These are phyloP conservation scores for Ennomos quercinarius DNA, from an alignment of 2,888 invertebrate species.

Conservation along the genomic window DNA sequence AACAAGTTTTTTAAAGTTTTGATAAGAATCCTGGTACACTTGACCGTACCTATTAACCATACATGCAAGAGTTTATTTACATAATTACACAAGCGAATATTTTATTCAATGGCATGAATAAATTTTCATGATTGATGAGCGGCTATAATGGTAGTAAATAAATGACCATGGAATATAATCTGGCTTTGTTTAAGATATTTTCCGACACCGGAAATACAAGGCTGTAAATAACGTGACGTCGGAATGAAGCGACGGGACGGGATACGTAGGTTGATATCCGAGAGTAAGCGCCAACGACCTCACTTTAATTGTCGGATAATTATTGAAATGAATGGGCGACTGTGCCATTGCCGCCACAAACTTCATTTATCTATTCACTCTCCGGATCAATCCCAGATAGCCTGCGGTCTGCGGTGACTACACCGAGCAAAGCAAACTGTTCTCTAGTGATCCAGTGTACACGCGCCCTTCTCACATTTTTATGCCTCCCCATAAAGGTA, in stretches of 20 bases:
- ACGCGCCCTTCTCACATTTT: constrained; percentile 76
- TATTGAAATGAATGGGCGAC: constrained; percentile 72
- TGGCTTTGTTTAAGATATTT: constrained; percentile 16
- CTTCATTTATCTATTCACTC: constrained; percentile 68
- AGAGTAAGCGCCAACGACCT: constrained; percentile 60
- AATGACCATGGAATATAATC: constrained; percentile 13
- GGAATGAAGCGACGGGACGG: constrained; percentile 35
- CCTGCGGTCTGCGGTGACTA: constrained; percentile 52
- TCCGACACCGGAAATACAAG: constrained; percentile 17
- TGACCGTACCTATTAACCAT: too few species aligned
- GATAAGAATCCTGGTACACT: too few species aligned
- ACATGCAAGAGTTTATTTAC: too few species aligned
- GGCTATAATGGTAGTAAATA: constrained; percentile 1
- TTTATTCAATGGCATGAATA: constrained; percentile 2
- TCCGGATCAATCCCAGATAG: constrained; percentile 69
- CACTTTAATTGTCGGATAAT: constrained; percentile 70
- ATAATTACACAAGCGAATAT: too few species aligned
- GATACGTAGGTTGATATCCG: constrained; percentile 8
- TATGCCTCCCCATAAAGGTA: constrained; percentile 64
- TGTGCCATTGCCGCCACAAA: constrained; percentile 58
- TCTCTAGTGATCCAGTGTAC: constrained; percentile 47
- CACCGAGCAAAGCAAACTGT: constrained; percentile 44
- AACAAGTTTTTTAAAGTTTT: too few species aligned
- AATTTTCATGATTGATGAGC: constrained; percentile 13
- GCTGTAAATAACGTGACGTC: constrained; percentile 8